phyloP scores from a whole-genome alignment of 2,888 invertebrate genomes.

The Stictocephala bisonia region DNA sequence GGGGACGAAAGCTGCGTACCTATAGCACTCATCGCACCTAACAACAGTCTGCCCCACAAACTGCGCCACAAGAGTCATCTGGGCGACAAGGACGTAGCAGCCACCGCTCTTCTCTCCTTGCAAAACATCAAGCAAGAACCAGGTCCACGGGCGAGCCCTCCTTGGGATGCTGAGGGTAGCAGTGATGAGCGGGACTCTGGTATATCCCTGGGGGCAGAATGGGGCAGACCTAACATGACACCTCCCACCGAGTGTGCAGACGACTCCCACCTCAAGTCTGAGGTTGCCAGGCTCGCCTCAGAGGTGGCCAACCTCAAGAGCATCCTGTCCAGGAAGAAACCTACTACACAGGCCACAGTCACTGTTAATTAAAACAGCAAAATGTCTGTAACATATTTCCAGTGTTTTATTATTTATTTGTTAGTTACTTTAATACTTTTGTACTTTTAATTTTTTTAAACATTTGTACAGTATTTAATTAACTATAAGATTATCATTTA shows the following conservation, averaged over 20 bases:
- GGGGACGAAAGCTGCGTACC: constrained; percentile 69
- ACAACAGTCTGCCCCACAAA: constrained; percentile 88
- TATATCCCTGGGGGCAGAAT: constrained; percentile 83
- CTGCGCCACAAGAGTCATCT: constrained; percentile 91
- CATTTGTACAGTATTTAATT: constrained; percentile 28
- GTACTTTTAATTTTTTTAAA: constrained; percentile 31
- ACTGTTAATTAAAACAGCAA: constrained; percentile 22
- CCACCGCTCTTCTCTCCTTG: constrained; percentile 72
- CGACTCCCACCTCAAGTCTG: constrained; percentile 78
- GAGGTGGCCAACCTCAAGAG: constrained; percentile 89
- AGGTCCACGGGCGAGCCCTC: constrained; percentile 84
- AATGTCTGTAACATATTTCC: constrained; percentile 2
- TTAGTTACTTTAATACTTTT: constrained; percentile 7
- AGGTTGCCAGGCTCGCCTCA: constrained; percentile 87
- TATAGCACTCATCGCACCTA: constrained; percentile 66
- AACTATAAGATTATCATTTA: constrained; percentile 19
- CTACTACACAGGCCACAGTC: constrained; percentile 21
- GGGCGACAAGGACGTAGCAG: constrained; percentile 87
- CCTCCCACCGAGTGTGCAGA: constrained; percentile 65
- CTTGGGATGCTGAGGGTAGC: constrained; percentile 90
- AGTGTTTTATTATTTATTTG: constrained; percentile 33
- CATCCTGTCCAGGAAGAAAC: constrained; percentile 56
- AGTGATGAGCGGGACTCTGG: constrained; percentile 92
- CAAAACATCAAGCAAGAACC: constrained; percentile 76
- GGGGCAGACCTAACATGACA: constrained; percentile 63